Conservation (phyloP, 2,888 invertebrate species). For the Saturnia pavonia region DNA sequence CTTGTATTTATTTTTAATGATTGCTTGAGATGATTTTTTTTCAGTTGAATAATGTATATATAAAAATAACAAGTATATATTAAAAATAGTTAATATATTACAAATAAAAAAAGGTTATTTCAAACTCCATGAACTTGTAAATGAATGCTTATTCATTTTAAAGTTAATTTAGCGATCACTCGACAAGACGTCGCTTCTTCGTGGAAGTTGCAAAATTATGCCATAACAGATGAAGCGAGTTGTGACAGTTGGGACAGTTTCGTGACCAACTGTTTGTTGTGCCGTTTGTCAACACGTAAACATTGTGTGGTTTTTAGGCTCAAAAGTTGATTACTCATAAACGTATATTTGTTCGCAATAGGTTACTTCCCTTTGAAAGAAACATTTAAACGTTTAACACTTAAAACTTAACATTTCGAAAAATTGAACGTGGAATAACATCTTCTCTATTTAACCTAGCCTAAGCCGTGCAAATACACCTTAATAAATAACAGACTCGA, state of each 20-base stretch:
- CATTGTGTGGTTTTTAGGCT: neutral
- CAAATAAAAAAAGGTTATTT: neutral
- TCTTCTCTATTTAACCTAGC: too few relatives aligned
- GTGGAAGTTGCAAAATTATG: slow-evolving; percentile 46
- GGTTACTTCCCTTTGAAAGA: neutral
- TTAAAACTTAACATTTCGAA: too few relatives aligned
- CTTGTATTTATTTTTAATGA: neutral
- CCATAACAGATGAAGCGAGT: slow-evolving; percentile 54
- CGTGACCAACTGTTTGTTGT: slow-evolving; percentile 17
- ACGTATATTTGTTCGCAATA: neutral
- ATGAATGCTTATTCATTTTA: slow-evolving; percentile 20
- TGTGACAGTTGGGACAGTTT: slow-evolving; percentile 48
- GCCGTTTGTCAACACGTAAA: slow-evolving; percentile 10
- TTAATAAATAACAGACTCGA: too few relatives aligned
- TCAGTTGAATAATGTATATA: neutral
- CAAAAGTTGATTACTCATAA: neutral
- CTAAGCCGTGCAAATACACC: too few relatives aligned
- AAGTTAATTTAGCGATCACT: slow-evolving; percentile 52
- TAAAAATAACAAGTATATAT: neutral
- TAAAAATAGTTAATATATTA: neutral
- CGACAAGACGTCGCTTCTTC: slow-evolving; percentile 39
- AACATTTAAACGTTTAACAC: too few relatives aligned
- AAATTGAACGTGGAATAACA: too few relatives aligned
- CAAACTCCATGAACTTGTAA: neutral
- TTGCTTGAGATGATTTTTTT: neutral